Percentiles rank a stretch among this genome's conserved stretches.
phyloP scores from a whole-genome alignment of 2,888 invertebrate genomes.

The Lithophane socia region DNA sequence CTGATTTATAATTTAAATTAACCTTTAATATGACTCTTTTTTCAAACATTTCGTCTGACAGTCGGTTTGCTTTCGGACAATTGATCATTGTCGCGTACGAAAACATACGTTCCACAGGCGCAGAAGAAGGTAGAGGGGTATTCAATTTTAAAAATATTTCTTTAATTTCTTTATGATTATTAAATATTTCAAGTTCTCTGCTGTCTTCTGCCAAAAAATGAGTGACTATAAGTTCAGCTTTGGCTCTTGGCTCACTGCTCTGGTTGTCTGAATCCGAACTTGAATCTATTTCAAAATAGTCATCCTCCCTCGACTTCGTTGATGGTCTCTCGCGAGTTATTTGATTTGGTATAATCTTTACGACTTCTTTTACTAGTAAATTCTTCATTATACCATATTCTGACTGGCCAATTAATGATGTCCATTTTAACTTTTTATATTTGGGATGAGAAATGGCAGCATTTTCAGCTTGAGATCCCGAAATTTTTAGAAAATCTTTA shows the following conservation, averaged over 20 bases:
- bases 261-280: constrained; percentile 38
- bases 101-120: constrained; percentile 32
- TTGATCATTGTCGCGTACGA: constrained; percentile 36
- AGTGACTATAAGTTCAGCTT: too few relatives aligned
- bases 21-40: constrained; percentile 11
- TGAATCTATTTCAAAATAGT: constrained; percentile 33
- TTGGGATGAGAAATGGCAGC: constrained; percentile 27
- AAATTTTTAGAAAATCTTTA: too few relatives aligned
- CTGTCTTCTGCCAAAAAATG: too few relatives aligned
- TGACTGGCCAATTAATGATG: constrained; percentile 32
- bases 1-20: too few relatives aligned
- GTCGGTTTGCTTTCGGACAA: constrained; percentile 22
- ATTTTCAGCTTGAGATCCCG: constrained; percentile 28
- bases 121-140: constrained; percentile 16
- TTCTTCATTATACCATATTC: constrained; percentile 36
- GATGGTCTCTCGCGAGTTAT: constrained; percentile 15
- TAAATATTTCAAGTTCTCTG: too few relatives aligned
- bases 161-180: too few relatives aligned
- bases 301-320: constrained; percentile 29
- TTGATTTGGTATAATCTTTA: constrained; percentile 22
- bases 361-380: constrained; percentile 26
- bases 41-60: constrained; percentile 33
- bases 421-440: constrained; percentile 30
- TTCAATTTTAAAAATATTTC: too few relatives aligned
- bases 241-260: constrained; percentile 23